These are phyloP conservation scores for Abscondita cerata DNA, from an alignment of 2,888 invertebrate genomes.

Conservation along the genomic window DNA sequence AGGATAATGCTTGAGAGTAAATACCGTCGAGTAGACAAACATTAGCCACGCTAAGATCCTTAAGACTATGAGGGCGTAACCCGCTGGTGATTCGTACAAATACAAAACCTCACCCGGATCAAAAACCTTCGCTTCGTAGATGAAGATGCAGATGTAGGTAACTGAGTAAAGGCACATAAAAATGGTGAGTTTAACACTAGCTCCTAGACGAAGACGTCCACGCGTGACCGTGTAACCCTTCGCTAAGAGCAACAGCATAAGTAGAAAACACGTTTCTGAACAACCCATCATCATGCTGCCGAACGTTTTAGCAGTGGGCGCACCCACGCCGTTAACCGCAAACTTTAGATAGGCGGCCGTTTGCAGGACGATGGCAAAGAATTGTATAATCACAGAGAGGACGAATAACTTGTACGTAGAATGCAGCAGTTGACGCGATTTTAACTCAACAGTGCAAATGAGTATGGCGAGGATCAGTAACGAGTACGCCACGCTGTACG, in stretches of 20 bases:
- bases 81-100: constrained; percentile 89
- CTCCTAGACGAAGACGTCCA: constrained; percentile 75
- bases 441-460: constrained; percentile 77
- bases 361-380: constrained; percentile 72
- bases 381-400: constrained; percentile 73
- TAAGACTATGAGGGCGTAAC: constrained; percentile 79
- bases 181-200: constrained; percentile 77
- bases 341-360: constrained; percentile 78
- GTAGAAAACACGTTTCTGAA: constrained; percentile 77
- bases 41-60: constrained; percentile 83
- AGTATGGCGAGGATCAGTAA: constrained; percentile 75
- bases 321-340: constrained; percentile 75
- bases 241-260: constrained; percentile 81
- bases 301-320: constrained; percentile 58
- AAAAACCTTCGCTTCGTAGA: constrained; percentile 85
- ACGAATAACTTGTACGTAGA: constrained; percentile 88
- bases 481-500: constrained; percentile 76
- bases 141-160: constrained; percentile 76
- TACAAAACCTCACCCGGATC: constrained; percentile 92
- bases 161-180: constrained; percentile 81
- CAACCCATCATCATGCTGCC: constrained; percentile 74
- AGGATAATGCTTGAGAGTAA: constrained; percentile 83
- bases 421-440: constrained; percentile 82
- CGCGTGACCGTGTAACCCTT: constrained; percentile 93
- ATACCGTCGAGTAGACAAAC: constrained; percentile 71